Evolutionary conservation across 2,113 vertebrate genomes (phyloP).

Genomic region (Gobio gobio): DNA sequence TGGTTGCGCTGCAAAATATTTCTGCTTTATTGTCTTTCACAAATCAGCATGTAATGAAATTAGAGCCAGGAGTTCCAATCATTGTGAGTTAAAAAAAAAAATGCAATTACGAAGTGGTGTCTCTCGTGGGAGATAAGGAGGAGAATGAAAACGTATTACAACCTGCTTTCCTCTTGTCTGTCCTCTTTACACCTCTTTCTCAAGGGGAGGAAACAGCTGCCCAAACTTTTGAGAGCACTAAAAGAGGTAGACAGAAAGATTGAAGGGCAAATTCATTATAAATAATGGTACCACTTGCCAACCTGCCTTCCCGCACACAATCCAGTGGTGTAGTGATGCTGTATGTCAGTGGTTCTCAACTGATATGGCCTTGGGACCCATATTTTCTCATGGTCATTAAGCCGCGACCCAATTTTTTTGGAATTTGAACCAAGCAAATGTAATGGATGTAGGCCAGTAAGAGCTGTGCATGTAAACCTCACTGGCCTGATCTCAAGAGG

Average conservation of each 20-base stretch:
- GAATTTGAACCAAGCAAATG: too few species aligned
- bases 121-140: slow-evolving; percentile 57
- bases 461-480: too few species aligned
- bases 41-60: slow-evolving; percentile 67
- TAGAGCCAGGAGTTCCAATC: slow-evolving; percentile 56
- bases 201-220: not conserved
- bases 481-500: too few species aligned
- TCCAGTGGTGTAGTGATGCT: not conserved
- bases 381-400: too few species aligned
- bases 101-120: slow-evolving; percentile 60
- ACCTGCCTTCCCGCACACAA: not conserved
- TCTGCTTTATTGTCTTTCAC: slow-evolving; percentile 64
- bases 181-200: slow-evolving; percentile 46
- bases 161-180: slow-evolving; percentile 30
- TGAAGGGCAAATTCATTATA: not conserved
- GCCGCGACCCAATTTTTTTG: too few species aligned
- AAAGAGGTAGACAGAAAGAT: not conserved
- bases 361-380: too few species aligned
- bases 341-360: too few species aligned
- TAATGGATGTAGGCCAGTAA: too few species aligned
- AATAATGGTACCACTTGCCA: not conserved
- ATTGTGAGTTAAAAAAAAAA: slow-evolving; percentile 65
- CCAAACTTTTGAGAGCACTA: slow-evolving; percentile 4
- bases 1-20: slow-evolving; percentile 54
- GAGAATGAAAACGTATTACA: slow-evolving; percentile 57